phyloP scores from a whole-genome alignment of 2,888 invertebrate genomes.

The Tholera decimalis region DNA sequence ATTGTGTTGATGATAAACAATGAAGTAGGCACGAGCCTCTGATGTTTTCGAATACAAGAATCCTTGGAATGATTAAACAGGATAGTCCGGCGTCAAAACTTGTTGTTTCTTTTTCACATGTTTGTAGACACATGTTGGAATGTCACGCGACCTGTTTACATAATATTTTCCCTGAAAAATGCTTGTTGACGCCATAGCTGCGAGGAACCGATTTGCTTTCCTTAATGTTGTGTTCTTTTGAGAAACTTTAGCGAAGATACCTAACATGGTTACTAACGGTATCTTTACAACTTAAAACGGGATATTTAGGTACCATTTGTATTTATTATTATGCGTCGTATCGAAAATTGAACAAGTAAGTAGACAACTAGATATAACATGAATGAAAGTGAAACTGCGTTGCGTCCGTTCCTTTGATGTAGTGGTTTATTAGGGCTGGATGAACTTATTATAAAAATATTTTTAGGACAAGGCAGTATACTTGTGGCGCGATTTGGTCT shows the following conservation, averaged over 20 bases:
- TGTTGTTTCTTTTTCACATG: constrained; percentile 76
- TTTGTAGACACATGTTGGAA: constrained; percentile 61
- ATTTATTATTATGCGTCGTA: too few relatives aligned
- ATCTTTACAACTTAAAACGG: too few relatives aligned
- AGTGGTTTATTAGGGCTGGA: background rate
- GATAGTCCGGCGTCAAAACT: constrained; percentile 72
- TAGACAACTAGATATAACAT: too few relatives aligned
- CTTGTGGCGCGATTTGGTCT: background rate
- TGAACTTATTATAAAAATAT: background rate
- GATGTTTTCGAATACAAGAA: constrained; percentile 76
- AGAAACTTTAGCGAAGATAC: constrained; percentile 21
- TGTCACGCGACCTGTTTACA: constrained; percentile 78
- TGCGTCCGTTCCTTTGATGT: background rate
- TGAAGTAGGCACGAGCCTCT: constrained; percentile 70
- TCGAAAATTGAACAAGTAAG: too few relatives aligned
- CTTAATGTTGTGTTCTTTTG: constrained; percentile 48
- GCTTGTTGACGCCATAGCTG: constrained; percentile 62
- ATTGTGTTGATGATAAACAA: constrained; percentile 44
- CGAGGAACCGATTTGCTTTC: constrained; percentile 62
- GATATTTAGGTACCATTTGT: too few relatives aligned
- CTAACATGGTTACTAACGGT: too few relatives aligned
- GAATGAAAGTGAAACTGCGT: too few relatives aligned
- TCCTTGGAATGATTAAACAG: constrained; percentile 84
- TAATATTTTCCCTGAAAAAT: constrained; percentile 82
- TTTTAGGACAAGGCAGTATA: background rate